Evolutionary conservation across 2,797 vertebrate species (phyloP), one percentile per base, ranked within the genome.

Genomic region (Acanthurus leucopareius): DNA sequence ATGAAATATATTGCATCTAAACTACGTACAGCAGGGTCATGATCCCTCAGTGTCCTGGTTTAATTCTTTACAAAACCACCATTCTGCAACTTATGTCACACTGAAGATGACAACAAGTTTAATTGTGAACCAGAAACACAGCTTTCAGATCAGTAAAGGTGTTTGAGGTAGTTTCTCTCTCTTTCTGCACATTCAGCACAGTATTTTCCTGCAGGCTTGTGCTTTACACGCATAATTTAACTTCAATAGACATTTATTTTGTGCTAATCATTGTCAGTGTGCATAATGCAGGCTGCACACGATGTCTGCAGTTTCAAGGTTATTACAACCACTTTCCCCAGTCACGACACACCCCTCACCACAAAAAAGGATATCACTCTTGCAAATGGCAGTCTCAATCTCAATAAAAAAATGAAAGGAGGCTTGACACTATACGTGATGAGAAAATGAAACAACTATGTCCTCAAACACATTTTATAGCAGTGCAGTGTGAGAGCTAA

Each of bases 131-230:
- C 19, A 49, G 65, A 65, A 51, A 28, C 32, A 20, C 54, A 71
- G 32, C 32, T 71, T 45, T 66, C 49, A 49, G 42, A 65, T 53
- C n/a, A 70, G 11, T 11, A 42, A 38, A 48, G 42, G 5, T 14
- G 47, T 68, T 47, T 69, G 42, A 69, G 42, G 17, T 44, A 17
- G 22, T 51, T 32, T 58, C 20, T 32, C 44, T 38, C 32, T n/a
- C 14, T 40, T 35, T 35, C 32, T 75, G 52, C 19, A 57, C 57
- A 56, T 62, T 70, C 32, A 66, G 40, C 63, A 62, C 64, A 58
- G 10, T 49, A 25, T 7, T 22, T 42, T 2, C 16, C 32, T 66
- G 64, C 54, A 71, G 48, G 42, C 42, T 5, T 48, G 35, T 51
- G 20, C 20, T 8, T 61, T 5, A 8, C 66, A 60, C 2, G 5